Percentiles rank a stretch among this genome's conserved stretches.
These are phyloP conservation scores for Tetranychus urticae DNA, from an alignment of 1,140 invertebrate species.

Conservation along the genomic window DNA sequence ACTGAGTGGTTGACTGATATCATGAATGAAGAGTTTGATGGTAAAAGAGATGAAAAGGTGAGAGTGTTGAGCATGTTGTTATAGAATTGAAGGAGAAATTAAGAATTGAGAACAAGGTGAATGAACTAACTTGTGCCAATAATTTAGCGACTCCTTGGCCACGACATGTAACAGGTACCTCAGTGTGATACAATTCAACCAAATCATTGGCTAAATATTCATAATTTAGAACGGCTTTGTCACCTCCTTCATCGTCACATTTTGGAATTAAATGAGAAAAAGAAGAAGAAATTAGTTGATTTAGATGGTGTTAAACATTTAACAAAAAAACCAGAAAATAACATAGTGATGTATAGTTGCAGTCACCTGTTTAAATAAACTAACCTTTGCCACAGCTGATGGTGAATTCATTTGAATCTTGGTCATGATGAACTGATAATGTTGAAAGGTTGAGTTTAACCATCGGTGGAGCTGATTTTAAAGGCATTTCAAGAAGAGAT, in stretches of 20 bases:
- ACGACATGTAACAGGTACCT: conserved; percentile 31
- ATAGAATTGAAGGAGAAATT: background rate
- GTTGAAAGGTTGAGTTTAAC: background rate
- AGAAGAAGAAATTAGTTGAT: background rate
- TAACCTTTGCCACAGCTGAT: background rate
- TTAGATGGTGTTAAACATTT: background rate
- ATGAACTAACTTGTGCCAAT: conserved; percentile 31
- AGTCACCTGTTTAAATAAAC: background rate
- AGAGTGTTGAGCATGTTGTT: background rate
- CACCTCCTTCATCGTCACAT: background rate
- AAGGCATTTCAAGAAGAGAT: background rate
- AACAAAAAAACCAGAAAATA: background rate
- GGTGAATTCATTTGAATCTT: background rate
- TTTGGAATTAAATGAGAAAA: background rate
- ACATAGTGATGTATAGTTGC: background rate
- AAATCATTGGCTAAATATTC: background rate
- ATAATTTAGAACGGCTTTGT: conserved; percentile 10
- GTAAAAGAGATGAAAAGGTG: background rate
- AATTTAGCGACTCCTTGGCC: conserved; percentile 34
- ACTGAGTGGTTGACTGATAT: background rate
- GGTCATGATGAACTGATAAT: background rate
- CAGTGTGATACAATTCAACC: conserved; percentile 8
- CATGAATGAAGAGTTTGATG: background rate
- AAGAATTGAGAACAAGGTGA: background rate
- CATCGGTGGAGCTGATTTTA: background rate